phyloP scores from a whole-genome alignment of 2,797 vertebrate genomes.

The Microctenopoma stevenorrisi region DNA sequence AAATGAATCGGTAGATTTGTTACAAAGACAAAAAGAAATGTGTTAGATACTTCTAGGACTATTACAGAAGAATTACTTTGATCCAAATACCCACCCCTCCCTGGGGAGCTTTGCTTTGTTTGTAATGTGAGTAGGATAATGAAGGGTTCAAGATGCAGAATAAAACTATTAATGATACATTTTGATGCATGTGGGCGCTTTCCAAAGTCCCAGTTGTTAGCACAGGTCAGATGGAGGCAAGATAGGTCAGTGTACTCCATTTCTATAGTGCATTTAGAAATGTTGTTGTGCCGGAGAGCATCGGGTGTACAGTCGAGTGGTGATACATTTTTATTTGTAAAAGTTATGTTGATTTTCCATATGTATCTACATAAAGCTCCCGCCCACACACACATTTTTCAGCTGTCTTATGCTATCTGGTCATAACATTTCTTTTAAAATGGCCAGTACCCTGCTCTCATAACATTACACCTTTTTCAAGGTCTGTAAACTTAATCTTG shows the following conservation, averaged over 20 bases:
- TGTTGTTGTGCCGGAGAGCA: neutral
- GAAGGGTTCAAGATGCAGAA: neutral
- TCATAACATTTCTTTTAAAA: neutral
- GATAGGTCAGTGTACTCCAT: neutral
- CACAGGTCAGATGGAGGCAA: neutral
- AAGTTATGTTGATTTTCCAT: neutral
- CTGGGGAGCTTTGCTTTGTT: neutral
- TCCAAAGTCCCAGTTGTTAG: neutral
- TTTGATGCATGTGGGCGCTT: neutral
- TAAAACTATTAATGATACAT: neutral
- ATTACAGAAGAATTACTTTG: neutral
- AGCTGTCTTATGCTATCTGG: too few relatives aligned
- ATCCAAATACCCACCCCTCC: neutral
- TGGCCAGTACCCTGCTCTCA: neutral
- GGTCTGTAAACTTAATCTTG: constrained; percentile 9
- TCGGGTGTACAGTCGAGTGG: neutral
- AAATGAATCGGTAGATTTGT: neutral
- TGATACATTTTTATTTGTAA: too few relatives aligned
- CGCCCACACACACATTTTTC: neutral
- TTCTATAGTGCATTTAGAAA: neutral
- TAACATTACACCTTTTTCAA: constrained; percentile 8
- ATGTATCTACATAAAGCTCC: neutral
- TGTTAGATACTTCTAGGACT: neutral
- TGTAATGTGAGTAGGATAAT: too few relatives aligned
- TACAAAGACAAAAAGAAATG: neutral